phyloP scores from a whole-genome alignment of 2,888 invertebrate species.

The Phania funesta region DNA sequence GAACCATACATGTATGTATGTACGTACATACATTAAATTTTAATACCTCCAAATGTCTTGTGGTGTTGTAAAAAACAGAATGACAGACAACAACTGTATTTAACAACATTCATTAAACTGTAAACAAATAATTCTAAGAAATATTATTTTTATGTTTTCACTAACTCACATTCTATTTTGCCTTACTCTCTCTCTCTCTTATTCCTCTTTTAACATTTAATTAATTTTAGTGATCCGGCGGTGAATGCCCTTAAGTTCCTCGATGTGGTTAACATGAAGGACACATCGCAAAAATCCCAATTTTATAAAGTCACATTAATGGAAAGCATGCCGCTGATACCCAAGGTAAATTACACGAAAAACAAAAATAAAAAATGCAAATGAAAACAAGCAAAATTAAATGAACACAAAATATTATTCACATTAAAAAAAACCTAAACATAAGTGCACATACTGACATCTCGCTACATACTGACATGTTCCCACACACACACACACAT shows the following conservation, averaged over 20 bases:
- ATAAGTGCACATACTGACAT: too few relatives aligned
- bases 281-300: conserved; percentile 91
- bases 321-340: conserved; percentile 92
- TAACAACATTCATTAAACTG: neutral
- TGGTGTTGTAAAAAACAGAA: too few relatives aligned
- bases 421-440: neutral
- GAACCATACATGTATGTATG: too few relatives aligned
- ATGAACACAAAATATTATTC: conserved; percentile 13
- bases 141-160: conserved; percentile 1
- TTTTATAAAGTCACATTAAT: conserved; percentile 94
- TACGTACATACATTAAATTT: too few relatives aligned
- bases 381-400: conserved; percentile 1
- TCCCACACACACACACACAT: neutral
- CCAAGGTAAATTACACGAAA: conserved; percentile 85
- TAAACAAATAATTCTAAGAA: neutral
- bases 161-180: neutral
- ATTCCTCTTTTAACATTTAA: neutral
- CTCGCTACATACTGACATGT: too few relatives aligned
- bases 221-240: conserved; percentile 87
- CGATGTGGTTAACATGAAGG: conserved; percentile 95
- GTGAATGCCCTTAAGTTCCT: conserved; percentile 95
- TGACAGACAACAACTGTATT: too few relatives aligned
- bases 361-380: neutral
- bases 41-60: too few relatives aligned
- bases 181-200: neutral